phyloP scores from a whole-genome alignment of 2,888 invertebrate species.

The Oscheius sp. region DNA sequence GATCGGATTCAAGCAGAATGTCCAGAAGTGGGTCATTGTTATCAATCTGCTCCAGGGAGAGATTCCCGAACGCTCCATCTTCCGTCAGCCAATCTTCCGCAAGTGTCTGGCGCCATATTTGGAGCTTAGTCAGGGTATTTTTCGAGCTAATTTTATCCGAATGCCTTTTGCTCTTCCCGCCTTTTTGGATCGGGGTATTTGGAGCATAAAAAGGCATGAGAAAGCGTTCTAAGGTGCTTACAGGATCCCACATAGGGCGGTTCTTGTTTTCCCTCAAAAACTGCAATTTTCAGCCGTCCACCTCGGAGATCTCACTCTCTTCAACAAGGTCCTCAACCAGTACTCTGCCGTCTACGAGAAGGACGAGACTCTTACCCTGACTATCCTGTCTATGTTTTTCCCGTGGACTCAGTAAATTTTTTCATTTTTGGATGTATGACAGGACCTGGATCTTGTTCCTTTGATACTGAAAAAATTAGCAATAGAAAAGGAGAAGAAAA shows the following conservation, averaged over 20 bases:
- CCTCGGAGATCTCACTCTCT: constrained; percentile 91
- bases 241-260: too few species aligned
- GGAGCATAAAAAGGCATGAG: too few species aligned
- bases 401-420: too few species aligned
- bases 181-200: too few species aligned
- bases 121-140: constrained; percentile 86
- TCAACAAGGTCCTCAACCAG: constrained; percentile 90
- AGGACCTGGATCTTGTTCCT: too few species aligned
- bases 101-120: constrained; percentile 93
- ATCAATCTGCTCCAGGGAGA: constrained; percentile 82
- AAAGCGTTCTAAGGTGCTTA: too few species aligned
- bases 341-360: constrained; percentile 84
- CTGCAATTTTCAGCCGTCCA: constrained; percentile 80
- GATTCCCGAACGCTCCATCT: constrained; percentile 94
- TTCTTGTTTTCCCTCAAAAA: too few species aligned
- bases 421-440: too few species aligned
- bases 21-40: constrained; percentile 73
- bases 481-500: too few species aligned
- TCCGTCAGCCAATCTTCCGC: constrained; percentile 89
- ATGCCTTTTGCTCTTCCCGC: too few species aligned
- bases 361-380: constrained; percentile 95
- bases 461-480: too few species aligned
- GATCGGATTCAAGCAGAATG: constrained; percentile 92
- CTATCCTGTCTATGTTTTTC: constrained; percentile 77
- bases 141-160: too few species aligned